These are phyloP conservation scores for Malacoctenus gilli DNA, from an alignment of 2,797 vertebrate genomes.

Conservation along the genomic window DNA sequence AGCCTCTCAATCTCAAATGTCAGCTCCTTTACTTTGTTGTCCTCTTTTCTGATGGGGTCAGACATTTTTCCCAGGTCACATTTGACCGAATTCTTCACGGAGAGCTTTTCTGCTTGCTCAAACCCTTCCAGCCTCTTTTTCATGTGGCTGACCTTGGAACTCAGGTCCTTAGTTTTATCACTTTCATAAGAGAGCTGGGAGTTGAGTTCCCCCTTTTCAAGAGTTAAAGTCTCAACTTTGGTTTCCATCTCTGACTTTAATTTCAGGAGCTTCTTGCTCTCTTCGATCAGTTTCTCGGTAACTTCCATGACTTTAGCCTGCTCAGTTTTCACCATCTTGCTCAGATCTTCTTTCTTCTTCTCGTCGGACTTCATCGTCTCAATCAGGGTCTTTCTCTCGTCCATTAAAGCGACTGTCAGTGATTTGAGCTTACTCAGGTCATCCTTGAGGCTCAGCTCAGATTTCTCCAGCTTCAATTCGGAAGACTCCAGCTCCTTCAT, in stretches of 20 bases:
- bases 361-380: conserved; percentile 93
- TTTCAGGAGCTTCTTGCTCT: conserved; percentile 96
- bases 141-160: conserved; percentile 83
- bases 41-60: conserved; percentile 78
- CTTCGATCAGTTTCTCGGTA: conserved; percentile 96
- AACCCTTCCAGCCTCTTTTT: conserved; percentile 90
- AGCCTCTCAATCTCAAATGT: conserved; percentile 92
- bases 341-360: conserved; percentile 89
- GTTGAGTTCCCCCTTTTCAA: conserved; percentile 88
- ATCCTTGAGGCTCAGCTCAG: conserved; percentile 92
- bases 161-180: conserved; percentile 88
- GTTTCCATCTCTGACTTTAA: conserved; percentile 97
- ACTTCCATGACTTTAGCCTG: conserved; percentile 96
- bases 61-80: conserved; percentile 72
- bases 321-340: conserved; percentile 88
- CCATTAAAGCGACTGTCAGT: conserved; percentile 91
- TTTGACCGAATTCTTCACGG: conserved; percentile 78
- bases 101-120: conserved; percentile 86
- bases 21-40: conserved; percentile 91
- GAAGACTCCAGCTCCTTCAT: conserved; percentile 94
- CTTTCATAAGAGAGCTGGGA: conserved; percentile 85
- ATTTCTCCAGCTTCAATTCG: conserved; percentile 92
- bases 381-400: conserved; percentile 92
- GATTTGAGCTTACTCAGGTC: conserved; percentile 97
- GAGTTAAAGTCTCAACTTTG: conserved; percentile 87